Base-by-base conservation (phyloP, 2,113 vertebrate species). In the Calyptomena viridis region DNA sequence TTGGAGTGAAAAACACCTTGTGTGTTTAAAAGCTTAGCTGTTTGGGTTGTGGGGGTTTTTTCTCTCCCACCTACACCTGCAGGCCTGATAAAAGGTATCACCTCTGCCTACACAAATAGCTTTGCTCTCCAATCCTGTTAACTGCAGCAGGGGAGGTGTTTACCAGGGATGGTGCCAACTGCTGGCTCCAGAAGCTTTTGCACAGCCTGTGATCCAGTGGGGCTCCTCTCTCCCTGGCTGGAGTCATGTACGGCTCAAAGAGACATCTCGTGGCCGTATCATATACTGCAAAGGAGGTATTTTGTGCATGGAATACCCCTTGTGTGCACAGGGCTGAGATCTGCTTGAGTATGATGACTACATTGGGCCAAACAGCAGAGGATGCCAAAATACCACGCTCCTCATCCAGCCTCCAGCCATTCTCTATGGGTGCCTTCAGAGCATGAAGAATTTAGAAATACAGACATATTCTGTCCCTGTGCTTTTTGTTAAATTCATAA, bases 201-300 rank as follows among this genome's bases (percentile, higher is more conserved):
- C 73, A 22, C 14, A 47, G 75, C 33, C 69, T 28, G 15, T 12
- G 46, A 50, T 53, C 19, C 67, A 11, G 28, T 0, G 13, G 50
- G 46, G 23, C 11, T 31, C 24, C 30, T 2, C 5, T 28, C 90
- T 30, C 27, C 9, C 50, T 58, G 71, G 28, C 59, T 83, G 75
- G 66, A 95, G 55, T 22, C 6, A 1, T 0, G 0, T 5, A 55
- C 7, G 50, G 93, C 90, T 90, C 56, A 1, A 76, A 91, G 95
- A 93, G 95, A 97, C 95, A 96, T 96, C 95, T 96, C 75, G 96
- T 94, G 96, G 96, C 81, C 94, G 4, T 28, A 62, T 44, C 47
- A 42, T 3, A 80, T 86, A 97, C 90, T 96, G 93, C 93, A 97
- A 55, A 93, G 27, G 23, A 90, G 42, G n/a, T 60, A 9, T 8